A percentile compares a stretch with the other conserved stretches of the same genome.
Conservation (phyloP, 2,113 vertebrate genomes). For the Pampusana beccarii region DNA sequence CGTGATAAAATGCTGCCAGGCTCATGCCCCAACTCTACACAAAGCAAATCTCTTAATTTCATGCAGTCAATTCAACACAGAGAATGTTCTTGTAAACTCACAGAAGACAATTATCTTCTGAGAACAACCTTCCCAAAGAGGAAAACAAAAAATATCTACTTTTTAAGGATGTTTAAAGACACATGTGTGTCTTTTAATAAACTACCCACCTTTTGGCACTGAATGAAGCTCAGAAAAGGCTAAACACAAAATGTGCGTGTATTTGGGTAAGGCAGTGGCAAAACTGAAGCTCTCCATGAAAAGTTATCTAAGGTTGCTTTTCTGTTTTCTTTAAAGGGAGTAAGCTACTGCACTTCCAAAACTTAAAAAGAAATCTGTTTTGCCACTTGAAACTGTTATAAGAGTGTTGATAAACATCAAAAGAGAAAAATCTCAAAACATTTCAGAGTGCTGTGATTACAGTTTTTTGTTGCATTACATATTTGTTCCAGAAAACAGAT, state of each 20-base stretch:
- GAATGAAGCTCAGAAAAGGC: not conserved
- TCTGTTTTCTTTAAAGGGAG: not conserved
- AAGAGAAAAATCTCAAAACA: not conserved
- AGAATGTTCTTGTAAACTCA: not conserved
- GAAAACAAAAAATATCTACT: too few species aligned
- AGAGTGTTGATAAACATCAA: not conserved
- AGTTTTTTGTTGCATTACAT: not conserved
- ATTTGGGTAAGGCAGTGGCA: not conserved
- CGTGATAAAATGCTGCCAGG: not conserved
- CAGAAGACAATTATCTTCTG: not conserved
- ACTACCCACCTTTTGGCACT: not conserved
- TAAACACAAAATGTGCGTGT: fast-evolving
- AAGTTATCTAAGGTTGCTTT: not conserved
- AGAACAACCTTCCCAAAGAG: not conserved
- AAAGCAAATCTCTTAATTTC: not conserved
- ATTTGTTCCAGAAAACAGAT: not conserved
- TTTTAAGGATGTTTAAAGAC: not conserved
- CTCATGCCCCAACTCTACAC: not conserved
- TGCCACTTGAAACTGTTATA: not conserved
- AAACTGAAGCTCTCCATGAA: not conserved
- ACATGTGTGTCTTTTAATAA: not conserved
- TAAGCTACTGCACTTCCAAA: not conserved
- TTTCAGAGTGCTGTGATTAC: not conserved
- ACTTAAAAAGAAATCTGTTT: not conserved
- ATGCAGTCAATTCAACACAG: not conserved